phyloP scores from a whole-genome alignment of 2,888 invertebrate genomes.

The Zaprionus lineosus region DNA sequence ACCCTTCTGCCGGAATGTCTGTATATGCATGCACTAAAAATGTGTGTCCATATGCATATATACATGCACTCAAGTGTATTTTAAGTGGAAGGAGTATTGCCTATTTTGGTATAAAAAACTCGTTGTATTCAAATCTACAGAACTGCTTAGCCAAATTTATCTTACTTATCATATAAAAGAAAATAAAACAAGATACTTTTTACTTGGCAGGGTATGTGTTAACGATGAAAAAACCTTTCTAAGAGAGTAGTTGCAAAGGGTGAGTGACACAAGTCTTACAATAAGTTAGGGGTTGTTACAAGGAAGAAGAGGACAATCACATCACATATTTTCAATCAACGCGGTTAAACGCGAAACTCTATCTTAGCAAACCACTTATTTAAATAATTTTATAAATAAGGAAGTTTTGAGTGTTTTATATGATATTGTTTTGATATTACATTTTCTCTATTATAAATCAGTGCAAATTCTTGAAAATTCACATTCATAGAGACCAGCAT shows the following conservation, averaged over 20 bases:
- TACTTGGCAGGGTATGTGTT: not conserved
- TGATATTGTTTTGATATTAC: no score
- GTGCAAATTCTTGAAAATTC: no score
- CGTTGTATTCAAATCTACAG: no score
- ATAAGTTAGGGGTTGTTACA: slow-evolving; percentile 60
- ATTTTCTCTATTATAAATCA: no score
- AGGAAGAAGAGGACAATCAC: slow-evolving; percentile 33
- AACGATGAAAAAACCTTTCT: slow-evolving; percentile 1
- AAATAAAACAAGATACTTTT: slow-evolving; percentile 11
- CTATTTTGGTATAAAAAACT: no score
- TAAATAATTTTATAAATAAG: no score
- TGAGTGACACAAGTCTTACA: slow-evolving; percentile 60
- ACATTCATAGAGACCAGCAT: no score
- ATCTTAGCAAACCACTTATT: not conserved
- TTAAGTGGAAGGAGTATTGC: no score
- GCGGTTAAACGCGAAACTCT: slow-evolving; percentile 22
- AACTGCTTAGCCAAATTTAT: no score
- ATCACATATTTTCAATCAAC: slow-evolving; percentile 12
- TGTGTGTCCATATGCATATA: not conserved
- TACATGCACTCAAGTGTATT: no score
- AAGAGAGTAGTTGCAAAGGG: slow-evolving; percentile 51
- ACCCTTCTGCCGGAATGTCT: slow-evolving; percentile 13
- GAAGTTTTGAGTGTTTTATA: no score
- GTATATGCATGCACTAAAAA: slow-evolving; percentile 12
- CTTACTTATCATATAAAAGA: no score